phyloP scores from a whole-genome alignment of 2,797 vertebrate genomes.

The Amniataba percoides region DNA sequence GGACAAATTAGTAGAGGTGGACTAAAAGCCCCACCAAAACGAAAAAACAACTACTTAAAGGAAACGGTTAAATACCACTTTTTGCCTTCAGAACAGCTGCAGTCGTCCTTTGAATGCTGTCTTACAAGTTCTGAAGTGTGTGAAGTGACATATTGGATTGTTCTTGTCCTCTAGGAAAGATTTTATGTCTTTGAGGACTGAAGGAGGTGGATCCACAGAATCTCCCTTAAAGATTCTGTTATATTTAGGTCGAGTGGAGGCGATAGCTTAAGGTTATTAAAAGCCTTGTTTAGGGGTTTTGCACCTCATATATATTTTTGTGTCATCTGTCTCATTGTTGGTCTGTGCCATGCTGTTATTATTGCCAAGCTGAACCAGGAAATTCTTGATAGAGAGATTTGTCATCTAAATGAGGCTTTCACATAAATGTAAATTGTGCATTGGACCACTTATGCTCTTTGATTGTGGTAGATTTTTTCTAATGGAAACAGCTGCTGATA shows the following conservation, averaged over 20 bases:
- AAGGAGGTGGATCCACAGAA: constrained; percentile 36
- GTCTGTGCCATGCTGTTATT: background rate
- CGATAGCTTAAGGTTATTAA: constrained; percentile 53
- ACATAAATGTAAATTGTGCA: background rate
- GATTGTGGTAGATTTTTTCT: background rate
- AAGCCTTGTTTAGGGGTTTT: constrained; percentile 27
- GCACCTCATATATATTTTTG: background rate
- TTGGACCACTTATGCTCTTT: background rate
- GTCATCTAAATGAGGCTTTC: background rate
- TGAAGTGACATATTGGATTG: constrained; percentile 54
- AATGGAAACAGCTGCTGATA: background rate
- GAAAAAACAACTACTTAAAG: background rate
- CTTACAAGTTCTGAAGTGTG: constrained; percentile 40
- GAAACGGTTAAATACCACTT: constrained; percentile 21
- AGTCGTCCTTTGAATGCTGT: constrained; percentile 37
- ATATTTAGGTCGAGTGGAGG: constrained; percentile 50
- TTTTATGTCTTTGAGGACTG: constrained; percentile 37
- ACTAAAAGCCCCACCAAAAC: constrained; percentile 17
- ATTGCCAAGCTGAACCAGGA: background rate
- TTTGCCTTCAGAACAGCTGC: constrained; percentile 37
- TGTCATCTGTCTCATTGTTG: background rate
- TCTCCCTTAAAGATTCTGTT: constrained; percentile 30
- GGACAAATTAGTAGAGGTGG: constrained; percentile 47
- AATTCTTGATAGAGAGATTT: background rate
- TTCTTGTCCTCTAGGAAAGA: constrained; percentile 44